Evolutionary conservation across 2,888 invertebrate genomes (phyloP), one percentile per base, ranked within the genome.

Genomic region (Beris chalybata): DNA sequence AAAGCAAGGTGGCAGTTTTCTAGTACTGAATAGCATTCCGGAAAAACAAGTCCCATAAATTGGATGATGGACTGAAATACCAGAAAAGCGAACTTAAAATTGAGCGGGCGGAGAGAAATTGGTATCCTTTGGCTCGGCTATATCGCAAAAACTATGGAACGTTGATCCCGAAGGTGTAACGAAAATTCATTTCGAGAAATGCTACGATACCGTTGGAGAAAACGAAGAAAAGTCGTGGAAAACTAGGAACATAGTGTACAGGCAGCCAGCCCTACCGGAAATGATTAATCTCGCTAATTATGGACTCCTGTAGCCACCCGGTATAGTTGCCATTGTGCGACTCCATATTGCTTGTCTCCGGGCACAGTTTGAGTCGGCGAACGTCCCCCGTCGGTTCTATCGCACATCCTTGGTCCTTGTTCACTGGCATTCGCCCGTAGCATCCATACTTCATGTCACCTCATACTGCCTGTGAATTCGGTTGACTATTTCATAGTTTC

Each of bases 201-300:
- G 59, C 64, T 54, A 22, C 22, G 67, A 59, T 52, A 52, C 30
- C 45, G 65, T 43, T 44, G 53, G 38, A 48, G 55, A 59, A 53
- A 54, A 52, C 45, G 15, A 30, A 15, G 54, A 11, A 32, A 15
- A 5, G 52, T 32, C 43, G 43, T 29, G 38, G 55, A 12, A 38
- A 22, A 7, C 44, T 43, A 52, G 43, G 15, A 22, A 38, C 7
- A 38, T 45, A 31, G 47, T 22, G 4, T n/a, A 47, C 52, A 47
- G 5, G 31, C 22, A 29, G 6, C 22, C 43, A 63, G 15, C 38
- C 56, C 54, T 59, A 58, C 45, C 66, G 68, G 68, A 68, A 68
- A 68, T 68, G 66, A 68, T 68, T 68, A 68, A 68, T 66, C 45
- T 68, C 50, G 64, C 66, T 68, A 68, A 68, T 68, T 68, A 68